Evolutionary conservation across 1,140 invertebrate genomes (phyloP).

Genomic region (Uloborus diversus): DNA sequence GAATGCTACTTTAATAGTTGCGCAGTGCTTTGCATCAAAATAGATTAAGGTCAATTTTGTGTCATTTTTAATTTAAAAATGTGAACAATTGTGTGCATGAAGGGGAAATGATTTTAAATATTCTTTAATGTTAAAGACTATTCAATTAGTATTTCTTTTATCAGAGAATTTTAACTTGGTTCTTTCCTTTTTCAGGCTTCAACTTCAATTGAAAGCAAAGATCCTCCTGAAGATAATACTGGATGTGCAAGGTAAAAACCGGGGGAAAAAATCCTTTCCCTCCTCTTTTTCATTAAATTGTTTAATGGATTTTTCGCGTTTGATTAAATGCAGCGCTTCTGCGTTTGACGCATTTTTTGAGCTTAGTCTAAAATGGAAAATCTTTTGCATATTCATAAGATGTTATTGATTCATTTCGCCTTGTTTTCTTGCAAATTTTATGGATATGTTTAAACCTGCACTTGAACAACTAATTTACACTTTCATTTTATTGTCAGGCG

Average conservation of each 20-base stretch:
- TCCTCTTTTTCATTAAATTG: slow-evolving; percentile 22
- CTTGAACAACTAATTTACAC: too few species aligned
- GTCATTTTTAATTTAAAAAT: too few species aligned
- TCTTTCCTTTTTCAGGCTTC: slow-evolving; percentile 24
- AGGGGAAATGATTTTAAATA: slow-evolving; percentile 17
- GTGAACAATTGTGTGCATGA: too few species aligned
- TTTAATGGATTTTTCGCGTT: slow-evolving; percentile 44
- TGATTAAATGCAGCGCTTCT: slow-evolving; percentile 19
- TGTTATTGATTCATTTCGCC: slow-evolving; percentile 8
- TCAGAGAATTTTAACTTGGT: slow-evolving; percentile 30
- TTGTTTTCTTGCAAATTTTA: slow-evolving; percentile 1
- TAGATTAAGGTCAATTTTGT: too few species aligned
- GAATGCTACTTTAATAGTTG: too few species aligned
- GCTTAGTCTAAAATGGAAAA: neutral
- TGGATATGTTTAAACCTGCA: neutral
- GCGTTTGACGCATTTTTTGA: slow-evolving; percentile 25
- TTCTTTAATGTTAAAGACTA: slow-evolving; percentile 20
- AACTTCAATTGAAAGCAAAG: slow-evolving; percentile 35
- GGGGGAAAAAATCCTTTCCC: slow-evolving; percentile 3
- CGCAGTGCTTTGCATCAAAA: too few species aligned
- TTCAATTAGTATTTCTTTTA: slow-evolving; percentile 34
- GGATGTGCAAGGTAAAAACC: slow-evolving; percentile 36
- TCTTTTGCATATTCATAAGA: slow-evolving; percentile 37
- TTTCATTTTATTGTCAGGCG: too few species aligned
- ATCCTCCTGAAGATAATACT: slow-evolving; percentile 42